phyloP scores from a whole-genome alignment of 2,797 vertebrate genomes.

The Distichodus sexfasciatus region DNA sequence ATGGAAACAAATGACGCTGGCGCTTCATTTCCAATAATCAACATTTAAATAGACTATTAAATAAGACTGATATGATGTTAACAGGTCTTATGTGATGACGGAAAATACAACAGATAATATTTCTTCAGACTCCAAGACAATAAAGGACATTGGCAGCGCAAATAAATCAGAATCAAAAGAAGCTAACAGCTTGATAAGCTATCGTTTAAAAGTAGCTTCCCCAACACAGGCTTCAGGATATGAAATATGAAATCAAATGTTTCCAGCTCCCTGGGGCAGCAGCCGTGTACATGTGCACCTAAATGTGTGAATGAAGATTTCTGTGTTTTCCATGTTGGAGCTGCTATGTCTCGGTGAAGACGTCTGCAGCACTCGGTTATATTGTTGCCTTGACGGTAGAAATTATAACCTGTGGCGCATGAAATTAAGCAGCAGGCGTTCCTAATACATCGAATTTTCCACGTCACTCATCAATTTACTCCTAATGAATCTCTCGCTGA shows the following conservation, averaged over 20 bases:
- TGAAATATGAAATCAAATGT: not conserved
- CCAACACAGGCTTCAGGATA: too few species aligned
- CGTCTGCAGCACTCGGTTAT: constrained; percentile 22
- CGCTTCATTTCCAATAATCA: too few species aligned
- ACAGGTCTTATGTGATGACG: too few species aligned
- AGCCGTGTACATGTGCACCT: not conserved
- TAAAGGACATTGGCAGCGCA: too few species aligned
- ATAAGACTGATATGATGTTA: too few species aligned
- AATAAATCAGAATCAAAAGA: too few species aligned
- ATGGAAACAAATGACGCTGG: too few species aligned
- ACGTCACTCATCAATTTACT: constrained; percentile 60
- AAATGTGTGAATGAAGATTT: constrained; percentile 1
- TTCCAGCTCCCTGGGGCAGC: not conserved
- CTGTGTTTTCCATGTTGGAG: constrained; percentile 13
- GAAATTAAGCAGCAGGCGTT: constrained; percentile 64
- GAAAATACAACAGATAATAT: too few species aligned
- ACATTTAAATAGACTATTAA: too few species aligned
- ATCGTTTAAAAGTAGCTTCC: too few species aligned
- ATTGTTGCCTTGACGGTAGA: constrained; percentile 39
- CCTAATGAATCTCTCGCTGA: constrained; percentile 63
- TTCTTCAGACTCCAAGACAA: too few species aligned
- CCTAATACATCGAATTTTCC: constrained; percentile 64
- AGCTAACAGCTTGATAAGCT: too few species aligned
- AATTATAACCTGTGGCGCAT: constrained; percentile 58
- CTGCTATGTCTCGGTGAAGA: constrained; percentile 32